Percentiles rank a stretch among this genome's conserved stretches.
phyloP scores from a whole-genome alignment of 2,888 invertebrate species.

The Agrochola litura region DNA sequence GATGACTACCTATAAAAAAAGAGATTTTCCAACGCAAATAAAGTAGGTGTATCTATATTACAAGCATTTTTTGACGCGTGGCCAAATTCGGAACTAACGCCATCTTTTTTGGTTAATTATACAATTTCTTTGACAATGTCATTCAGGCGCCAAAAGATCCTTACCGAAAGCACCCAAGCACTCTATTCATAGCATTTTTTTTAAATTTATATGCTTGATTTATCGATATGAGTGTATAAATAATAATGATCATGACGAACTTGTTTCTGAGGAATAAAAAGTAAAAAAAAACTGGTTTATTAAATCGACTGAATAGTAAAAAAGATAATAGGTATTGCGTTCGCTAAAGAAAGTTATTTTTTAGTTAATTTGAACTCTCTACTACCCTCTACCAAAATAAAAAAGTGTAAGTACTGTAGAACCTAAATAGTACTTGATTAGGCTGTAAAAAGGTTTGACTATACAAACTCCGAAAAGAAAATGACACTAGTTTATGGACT shows the following conservation, averaged over 20 bases:
- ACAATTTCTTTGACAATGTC: no score
- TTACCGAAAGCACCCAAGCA: neutral
- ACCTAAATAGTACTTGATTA: no score
- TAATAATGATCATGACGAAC: no score
- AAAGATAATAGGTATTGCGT: no score
- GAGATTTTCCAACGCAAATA: neutral
- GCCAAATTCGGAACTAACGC: neutral
- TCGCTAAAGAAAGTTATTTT: no score
- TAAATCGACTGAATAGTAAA: no score
- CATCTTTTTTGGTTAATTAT: neutral
- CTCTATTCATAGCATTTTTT: no score
- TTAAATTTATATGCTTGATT: no score
- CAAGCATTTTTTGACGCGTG: neutral
- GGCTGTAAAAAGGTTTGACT: conserved; percentile 3
- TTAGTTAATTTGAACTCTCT: no score
- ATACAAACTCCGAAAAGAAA: neutral
- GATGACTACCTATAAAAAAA: neutral
- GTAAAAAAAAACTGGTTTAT: no score
- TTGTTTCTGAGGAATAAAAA: no score
- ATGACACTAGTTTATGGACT: neutral
- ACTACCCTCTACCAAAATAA: neutral
- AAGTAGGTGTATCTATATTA: neutral
- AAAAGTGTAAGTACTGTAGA: neutral
- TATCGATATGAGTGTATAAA: no score
- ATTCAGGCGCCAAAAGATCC: neutral